These are phyloP conservation scores for Oenanthe melanoleuca DNA, from an alignment of 2,113 vertebrate genomes.

Conservation along the genomic window DNA sequence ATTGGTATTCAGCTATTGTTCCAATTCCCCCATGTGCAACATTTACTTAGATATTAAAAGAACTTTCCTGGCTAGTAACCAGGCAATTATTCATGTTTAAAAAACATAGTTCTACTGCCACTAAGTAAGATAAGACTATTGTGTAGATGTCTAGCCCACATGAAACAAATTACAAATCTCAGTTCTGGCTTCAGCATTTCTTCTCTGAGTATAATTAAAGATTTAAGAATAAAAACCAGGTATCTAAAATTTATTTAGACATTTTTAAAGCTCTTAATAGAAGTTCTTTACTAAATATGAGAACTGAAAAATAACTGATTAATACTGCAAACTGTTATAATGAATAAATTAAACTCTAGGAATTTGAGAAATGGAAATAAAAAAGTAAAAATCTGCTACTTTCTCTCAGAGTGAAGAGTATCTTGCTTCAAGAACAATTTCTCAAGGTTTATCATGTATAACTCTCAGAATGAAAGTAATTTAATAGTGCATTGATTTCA, in stretches of 20 bases:
- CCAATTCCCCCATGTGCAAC: not conserved
- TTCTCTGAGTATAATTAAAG: not conserved
- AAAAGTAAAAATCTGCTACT: not conserved
- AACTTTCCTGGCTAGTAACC: slow-evolving; percentile 10
- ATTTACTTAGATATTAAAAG: not conserved
- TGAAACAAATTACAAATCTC: not conserved
- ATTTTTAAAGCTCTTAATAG: not conserved
- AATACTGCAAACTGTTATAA: not conserved
- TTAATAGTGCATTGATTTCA: not conserved
- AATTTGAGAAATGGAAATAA: not conserved
- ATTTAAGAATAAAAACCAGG: not conserved
- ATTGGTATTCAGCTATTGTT: slow-evolving; percentile 17
- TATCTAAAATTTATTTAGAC: not conserved
- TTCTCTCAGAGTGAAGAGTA: not conserved
- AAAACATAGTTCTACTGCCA: not conserved
- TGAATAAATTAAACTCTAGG: not conserved
- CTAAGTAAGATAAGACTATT: not conserved
- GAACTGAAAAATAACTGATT: not conserved
- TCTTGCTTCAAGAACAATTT: not conserved
- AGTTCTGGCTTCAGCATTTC: not conserved
- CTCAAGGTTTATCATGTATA: not conserved
- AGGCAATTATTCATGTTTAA: slow-evolving; percentile 4
- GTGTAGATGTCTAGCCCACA: not conserved
- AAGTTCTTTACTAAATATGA: not conserved
- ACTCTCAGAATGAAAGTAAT: not conserved